A percentile compares a stretch with the other conserved stretches of the same genome.
Evolutionary conservation across 2,113 vertebrate genomes (phyloP).

Genomic region (Tinamus guttatus): DNA sequence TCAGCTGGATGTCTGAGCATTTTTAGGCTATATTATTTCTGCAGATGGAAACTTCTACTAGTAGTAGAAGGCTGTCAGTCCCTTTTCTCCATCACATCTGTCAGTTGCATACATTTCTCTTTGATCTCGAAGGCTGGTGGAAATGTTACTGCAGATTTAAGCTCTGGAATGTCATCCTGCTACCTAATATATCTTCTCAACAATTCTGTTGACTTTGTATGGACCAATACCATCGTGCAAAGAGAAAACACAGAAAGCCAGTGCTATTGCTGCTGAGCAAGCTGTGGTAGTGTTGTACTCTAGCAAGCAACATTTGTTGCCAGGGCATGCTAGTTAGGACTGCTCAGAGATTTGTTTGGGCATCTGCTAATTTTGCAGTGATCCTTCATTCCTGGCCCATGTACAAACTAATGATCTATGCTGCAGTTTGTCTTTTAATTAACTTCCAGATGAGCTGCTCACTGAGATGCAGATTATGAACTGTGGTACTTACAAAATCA

Average conservation of each 20-base stretch:
- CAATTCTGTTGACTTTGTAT: not conserved
- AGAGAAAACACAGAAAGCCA: not conserved
- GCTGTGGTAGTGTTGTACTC: not conserved
- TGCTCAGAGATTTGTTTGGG: conserved; percentile 17
- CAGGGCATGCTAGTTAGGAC: not conserved
- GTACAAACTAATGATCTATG: conserved; percentile 38
- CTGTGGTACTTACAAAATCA: not conserved
- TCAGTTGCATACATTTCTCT: not conserved
- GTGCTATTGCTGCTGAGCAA: not conserved
- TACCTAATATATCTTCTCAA: not conserved
- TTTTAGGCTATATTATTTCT: not conserved
- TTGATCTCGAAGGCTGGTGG: not conserved
- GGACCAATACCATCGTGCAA: not conserved
- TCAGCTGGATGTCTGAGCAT: not conserved
- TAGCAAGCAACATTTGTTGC: not conserved
- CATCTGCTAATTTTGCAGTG: conserved; percentile 38
- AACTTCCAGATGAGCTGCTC: conserved; percentile 12
- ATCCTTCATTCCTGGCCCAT: conserved; percentile 19
- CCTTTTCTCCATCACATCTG: not conserved
- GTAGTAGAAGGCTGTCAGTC: not conserved
- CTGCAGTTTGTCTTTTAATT: conserved; percentile 57
- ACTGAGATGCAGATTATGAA: conserved; percentile 10
- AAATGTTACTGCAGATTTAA: not conserved
- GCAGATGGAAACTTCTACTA: not conserved
- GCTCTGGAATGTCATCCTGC: not conserved